Base-by-base conservation (phyloP, 2,888 invertebrate genomes). In the Malthinus seriepunctatus region DNA sequence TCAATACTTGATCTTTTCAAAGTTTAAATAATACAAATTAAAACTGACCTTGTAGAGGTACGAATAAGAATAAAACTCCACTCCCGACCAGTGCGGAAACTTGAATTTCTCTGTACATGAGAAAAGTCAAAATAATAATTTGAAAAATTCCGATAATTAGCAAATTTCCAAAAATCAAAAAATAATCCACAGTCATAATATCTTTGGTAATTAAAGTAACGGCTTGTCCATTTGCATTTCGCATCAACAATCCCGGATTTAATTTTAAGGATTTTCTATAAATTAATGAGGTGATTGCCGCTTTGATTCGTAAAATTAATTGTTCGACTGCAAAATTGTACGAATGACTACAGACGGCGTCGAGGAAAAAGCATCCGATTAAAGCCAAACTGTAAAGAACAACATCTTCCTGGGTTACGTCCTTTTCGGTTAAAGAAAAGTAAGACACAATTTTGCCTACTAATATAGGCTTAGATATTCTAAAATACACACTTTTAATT, bases 181-280 rank as follows among this genome's bases (percentile, higher is more conserved):
- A 88, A 78, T 89, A 84, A 76, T 95, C 94, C 76, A 95, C 93
- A 56, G 93, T 80, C 64, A 88, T 88, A 0, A 93, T 92, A 76
- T 95, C 95, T 53, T 92, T 94, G 0, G 93, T 91, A 62, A 95
- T 56, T 23, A 74, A 62, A 53, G 74, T 75, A 1, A 75, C 69
- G 39, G 73, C 70, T 60, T 72, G 71, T 76, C 79, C 95, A 69
- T 85, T 91, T 77, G 80, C 89, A 0, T 93, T 94, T 74, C 93
- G 88, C 4, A 90, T 89, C 39, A 93, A 79, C 0, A 95, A 90
- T 3, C 88, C 88, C 75, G 90, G 91, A 53, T 90, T 91, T 33
- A 95, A 79, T 63, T 83, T 81, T 35, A 86, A 75, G 7, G 85
- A 83, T 80, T 91, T 91, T 63, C 88, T 82, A 70, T 89, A 91